Base-by-base conservation (phyloP, 2,113 vertebrate species). In the Aramus guarauna region DNA sequence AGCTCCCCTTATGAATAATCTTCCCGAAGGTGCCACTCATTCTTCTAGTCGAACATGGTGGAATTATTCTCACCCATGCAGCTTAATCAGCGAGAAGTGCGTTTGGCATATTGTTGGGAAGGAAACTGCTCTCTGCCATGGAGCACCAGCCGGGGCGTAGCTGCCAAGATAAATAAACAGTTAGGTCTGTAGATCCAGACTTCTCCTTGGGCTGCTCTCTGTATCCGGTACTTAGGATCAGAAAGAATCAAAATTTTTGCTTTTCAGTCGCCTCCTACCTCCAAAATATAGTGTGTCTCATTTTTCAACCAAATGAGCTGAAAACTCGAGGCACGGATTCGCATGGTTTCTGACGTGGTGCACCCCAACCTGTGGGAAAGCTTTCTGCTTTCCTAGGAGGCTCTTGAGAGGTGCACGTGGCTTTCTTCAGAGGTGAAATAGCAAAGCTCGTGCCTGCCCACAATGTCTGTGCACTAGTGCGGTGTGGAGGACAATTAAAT, bases 1-100 rank as follows among this genome's bases (percentile, higher is more conserved):
- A 89, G 91, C 63, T 97, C 72, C 52, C 4, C 92, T 77, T 26
- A 20, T 87, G 88, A 96, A 97, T 92, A 79, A 88, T 72, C 76
- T 64, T 94, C 85, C 90, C 1, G 3, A 79, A 91, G 89, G 88
- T 94, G 91, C 81, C 52, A 6, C 82, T 95, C 95, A 84, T 97
- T 97, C 89, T 93, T 91, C 41, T 36, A 18, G 73, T 76, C 5
- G 6, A 92, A 48, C 23, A 16, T 2, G 9, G 77, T 76, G 89
- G 94, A 92, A 87, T 93, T 96, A 74, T 74, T 91, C 91, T 96
- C 84, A 55, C 55, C 58, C 83, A 4, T 75, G 76, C 1, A 27
- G 84, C 27, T 94, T 81, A 89, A 89, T 89, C 87, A 88, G 81
- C 37, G 62, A 73, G 67, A 91, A 88, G 24, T 39, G 43, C 22